Evolutionary conservation across 2,113 vertebrate genomes (phyloP).

Genomic region (Psittacara wagleri): DNA sequence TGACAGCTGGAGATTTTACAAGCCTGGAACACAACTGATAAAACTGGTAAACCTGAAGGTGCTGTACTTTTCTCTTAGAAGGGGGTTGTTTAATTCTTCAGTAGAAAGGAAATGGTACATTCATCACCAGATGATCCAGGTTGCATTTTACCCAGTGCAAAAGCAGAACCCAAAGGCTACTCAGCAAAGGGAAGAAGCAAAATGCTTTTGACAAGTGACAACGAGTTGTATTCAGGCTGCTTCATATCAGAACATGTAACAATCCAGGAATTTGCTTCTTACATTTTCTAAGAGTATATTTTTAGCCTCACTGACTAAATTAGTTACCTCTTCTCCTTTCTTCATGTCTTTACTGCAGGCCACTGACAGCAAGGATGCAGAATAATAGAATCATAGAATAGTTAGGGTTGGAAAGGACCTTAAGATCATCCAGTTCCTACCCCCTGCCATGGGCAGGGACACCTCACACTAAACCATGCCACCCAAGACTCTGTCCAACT

Average conservation of each 20-base stretch:
- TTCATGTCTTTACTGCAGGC: background rate
- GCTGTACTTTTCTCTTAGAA: background rate
- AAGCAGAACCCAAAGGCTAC: background rate
- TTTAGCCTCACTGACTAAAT: constrained; percentile 1
- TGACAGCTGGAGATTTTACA: background rate
- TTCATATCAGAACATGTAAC: background rate
- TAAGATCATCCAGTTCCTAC: too few relatives aligned
- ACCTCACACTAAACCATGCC: too few relatives aligned
- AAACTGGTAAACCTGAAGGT: background rate
- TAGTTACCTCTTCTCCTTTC: background rate
- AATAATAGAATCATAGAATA: background rate
- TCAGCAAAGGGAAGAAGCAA: background rate
- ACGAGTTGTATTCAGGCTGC: background rate
- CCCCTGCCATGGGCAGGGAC: too few relatives aligned
- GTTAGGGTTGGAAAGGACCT: too few relatives aligned
- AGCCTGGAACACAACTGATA: background rate
- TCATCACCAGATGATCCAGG: background rate
- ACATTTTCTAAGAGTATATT: background rate
- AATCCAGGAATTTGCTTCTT: background rate
- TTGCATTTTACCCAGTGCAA: background rate
- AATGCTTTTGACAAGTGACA: constrained; percentile 32
- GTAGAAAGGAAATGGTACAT: background rate
- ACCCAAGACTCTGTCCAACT: too few relatives aligned
- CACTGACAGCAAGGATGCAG: background rate
- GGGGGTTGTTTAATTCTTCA: background rate